These are phyloP conservation scores for Apteryx owenii DNA, from an alignment of 2,113 vertebrate genomes.

Conservation along the genomic window DNA sequence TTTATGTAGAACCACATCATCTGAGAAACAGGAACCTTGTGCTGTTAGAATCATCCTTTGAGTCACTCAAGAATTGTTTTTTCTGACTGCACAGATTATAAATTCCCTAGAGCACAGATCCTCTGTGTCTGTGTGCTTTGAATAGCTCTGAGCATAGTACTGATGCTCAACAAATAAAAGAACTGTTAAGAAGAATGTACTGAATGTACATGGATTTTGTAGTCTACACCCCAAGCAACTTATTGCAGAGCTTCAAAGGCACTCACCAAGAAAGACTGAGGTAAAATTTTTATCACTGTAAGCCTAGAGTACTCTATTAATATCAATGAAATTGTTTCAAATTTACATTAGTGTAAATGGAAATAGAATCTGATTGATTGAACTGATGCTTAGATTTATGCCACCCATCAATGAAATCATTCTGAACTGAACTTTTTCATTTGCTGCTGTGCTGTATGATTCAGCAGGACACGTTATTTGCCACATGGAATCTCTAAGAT, in stretches of 20 bases:
- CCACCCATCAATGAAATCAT: background rate
- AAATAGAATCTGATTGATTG: background rate
- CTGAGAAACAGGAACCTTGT: background rate
- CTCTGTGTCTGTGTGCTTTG: background rate
- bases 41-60: background rate
- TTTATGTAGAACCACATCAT: background rate
- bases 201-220: background rate
- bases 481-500: background rate
- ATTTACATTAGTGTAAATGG: background rate
- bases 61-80: background rate
- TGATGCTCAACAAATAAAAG: slow-evolving; percentile 32
- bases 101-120: slow-evolving; percentile 12
- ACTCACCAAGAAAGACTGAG: background rate
- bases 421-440: background rate
- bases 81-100: background rate
- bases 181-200: background rate
- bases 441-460: background rate
- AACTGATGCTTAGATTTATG: background rate
- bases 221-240: background rate
- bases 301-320: background rate
- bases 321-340: background rate
- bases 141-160: background rate
- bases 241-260: background rate
- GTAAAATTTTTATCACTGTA: background rate
- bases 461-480: background rate